Evolutionary conservation across 2,113 vertebrate species (phyloP).

Genomic region (Cochlearius cochlearius): DNA sequence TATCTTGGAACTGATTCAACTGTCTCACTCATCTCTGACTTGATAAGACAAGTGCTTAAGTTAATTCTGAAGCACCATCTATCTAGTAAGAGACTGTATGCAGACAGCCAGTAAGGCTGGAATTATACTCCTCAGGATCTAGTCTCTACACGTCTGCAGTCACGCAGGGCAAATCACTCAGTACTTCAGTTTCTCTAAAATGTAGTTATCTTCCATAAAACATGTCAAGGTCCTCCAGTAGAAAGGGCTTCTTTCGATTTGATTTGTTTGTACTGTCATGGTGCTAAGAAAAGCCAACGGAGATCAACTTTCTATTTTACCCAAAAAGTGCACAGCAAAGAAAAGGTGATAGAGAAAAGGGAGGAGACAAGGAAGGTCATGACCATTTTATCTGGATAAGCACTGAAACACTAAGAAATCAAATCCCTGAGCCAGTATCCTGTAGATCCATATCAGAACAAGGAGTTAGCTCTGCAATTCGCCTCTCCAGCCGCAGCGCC

Average conservation of each 20-base stretch:
- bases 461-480: background rate
- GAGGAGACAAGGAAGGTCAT: background rate
- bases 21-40: background rate
- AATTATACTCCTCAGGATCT: background rate
- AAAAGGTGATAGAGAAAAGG: background rate
- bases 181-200: background rate
- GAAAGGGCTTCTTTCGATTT: background rate
- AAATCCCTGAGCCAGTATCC: background rate
- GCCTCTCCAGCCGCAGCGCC: background rate
- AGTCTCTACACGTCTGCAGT: background rate
- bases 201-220: background rate
- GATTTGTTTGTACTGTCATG: background rate
- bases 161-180: background rate
- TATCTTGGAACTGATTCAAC: background rate
- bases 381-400: background rate
- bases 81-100: background rate
- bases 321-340: background rate
- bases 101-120: background rate
- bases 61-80: background rate
- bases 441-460: background rate
- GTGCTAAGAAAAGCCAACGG: background rate
- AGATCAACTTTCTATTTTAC: background rate
- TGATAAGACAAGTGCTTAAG: background rate
- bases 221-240: background rate
- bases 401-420: background rate